Evolutionary conservation across 2,113 vertebrate species (phyloP).

Genomic region (Piliocolobus tephrosceles): DNA sequence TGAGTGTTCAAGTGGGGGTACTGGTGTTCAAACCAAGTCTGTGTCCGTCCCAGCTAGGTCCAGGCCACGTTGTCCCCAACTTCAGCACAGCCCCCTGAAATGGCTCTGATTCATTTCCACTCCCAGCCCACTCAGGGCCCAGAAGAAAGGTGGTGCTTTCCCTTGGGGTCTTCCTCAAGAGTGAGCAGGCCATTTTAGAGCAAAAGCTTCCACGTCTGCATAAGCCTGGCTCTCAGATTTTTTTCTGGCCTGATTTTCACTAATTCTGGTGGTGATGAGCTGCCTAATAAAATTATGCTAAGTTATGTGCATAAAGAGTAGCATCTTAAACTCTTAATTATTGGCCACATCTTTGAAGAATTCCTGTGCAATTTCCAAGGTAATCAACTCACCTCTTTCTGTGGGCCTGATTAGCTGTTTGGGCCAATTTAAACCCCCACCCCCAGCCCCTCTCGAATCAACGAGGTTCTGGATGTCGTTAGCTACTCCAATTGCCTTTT

Average conservation of each 20-base stretch:
- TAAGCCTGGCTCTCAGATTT: neutral
- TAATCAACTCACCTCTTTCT: constrained; percentile 69
- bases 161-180: neutral
- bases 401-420: constrained; percentile 26
- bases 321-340: constrained; percentile 59
- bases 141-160: neutral
- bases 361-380: neutral
- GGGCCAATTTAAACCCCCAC: neutral
- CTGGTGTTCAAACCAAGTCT: neutral
- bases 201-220: neutral
- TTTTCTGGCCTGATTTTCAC: neutral
- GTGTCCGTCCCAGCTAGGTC: neutral
- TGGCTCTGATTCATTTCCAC: rapidly evolving
- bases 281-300: constrained; percentile 37
- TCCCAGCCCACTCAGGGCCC: rapidly evolving
- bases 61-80: neutral
- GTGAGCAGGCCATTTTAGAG: neutral
- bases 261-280: neutral
- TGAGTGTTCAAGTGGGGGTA: too few species aligned
- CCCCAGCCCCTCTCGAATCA: constrained; percentile 55
- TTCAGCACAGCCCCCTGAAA: neutral
- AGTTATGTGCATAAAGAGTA: constrained; percentile 34
- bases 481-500: constrained; percentile 79
- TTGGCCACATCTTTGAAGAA: neutral
- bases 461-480: constrained; percentile 81